Base-by-base conservation (phyloP, 2,113 vertebrate species). In the Penelope pileata region DNA sequence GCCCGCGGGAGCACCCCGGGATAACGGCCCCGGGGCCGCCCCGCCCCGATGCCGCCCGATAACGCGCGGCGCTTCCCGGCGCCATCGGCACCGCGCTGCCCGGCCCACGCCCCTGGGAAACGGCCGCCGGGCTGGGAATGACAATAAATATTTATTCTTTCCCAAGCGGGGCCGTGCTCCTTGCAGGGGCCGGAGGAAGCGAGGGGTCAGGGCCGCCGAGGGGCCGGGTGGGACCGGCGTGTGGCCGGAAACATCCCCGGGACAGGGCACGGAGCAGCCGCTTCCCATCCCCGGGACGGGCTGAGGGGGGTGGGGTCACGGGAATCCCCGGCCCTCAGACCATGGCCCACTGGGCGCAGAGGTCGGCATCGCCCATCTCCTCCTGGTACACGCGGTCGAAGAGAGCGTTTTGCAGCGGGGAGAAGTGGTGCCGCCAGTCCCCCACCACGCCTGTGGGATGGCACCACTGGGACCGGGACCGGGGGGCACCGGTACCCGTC, bases 371-470 rank as follows among this genome's bases (percentile, higher is more conserved):
- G 1, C 91, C 72, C 98, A 99, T 98, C 96, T 98, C 89, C 70
- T 97, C 96, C 75, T 88, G 93, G 84, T 98, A 98, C 67, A 97
- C 53, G 0, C 85, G 90, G 19, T 98, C 96, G 82, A 99, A 99
- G 43, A 47, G 75, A 15, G 81, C n/a, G 5, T 96, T 97, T 80
- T 98, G 98, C 80, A 97, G 94, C 5, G 97, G 69, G n/a, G 98
- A 98, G 90, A 99, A 98, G 82, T 97, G 97, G 80, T 95, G 97
- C 36, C 81, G 97, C 99, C 98, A 99, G 93, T 99, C 98, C 43
- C 98, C 98, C 19, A 98, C 95, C 48, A 97, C 92, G 32, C 98
- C 98, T 99, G 59, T 1, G 68, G 92, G 84, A 69, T 2, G 6
- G 58, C 19, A 42, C 2, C 2, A 51, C 45, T 51, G 76, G 59